These are phyloP conservation scores for Melangyna quadrimaculata DNA, from an alignment of 2,888 invertebrate species.

Conservation along the genomic window DNA sequence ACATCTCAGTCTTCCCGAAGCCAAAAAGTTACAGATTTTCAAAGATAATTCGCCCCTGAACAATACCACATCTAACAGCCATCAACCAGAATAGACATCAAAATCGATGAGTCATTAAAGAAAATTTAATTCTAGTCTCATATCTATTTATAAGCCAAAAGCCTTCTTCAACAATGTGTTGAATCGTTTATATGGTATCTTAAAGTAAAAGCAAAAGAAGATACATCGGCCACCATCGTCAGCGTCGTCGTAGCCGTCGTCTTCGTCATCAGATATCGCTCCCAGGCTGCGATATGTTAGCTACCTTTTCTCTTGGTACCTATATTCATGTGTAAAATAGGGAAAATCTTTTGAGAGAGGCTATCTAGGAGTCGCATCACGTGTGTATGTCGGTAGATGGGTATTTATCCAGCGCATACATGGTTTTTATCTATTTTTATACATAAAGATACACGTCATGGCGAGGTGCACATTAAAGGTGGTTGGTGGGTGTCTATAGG, in stretches of 20 bases:
- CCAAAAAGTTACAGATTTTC: not conserved
- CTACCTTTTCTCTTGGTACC: not conserved
- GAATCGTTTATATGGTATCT: slow-evolving; percentile 60
- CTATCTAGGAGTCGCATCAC: slow-evolving; percentile 64
- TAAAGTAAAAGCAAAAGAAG: slow-evolving; percentile 18
- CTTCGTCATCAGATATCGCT: slow-evolving; percentile 21
- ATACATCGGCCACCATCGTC: not conserved
- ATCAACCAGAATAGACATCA: slow-evolving; percentile 28
- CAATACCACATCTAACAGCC: slow-evolving; percentile 5
- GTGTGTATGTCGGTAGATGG: slow-evolving; percentile 51
- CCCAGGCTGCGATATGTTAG: not conserved
- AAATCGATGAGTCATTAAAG: slow-evolving; percentile 69
- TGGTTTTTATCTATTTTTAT: slow-evolving; percentile 53
- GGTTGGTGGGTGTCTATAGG: not conserved
- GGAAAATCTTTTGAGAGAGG: slow-evolving; percentile 43
- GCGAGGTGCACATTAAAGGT: slow-evolving; percentile 48
- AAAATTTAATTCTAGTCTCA: slow-evolving; percentile 70
- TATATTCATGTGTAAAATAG: slow-evolving; percentile 20
- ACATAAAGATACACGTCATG: slow-evolving; percentile 54
- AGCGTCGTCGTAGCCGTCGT: not conserved
- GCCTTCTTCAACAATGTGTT: slow-evolving; percentile 61
- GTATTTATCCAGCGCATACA: slow-evolving; percentile 68
- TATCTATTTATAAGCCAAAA: slow-evolving; percentile 51
- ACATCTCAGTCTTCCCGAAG: not conserved
- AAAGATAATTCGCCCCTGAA: not conserved